Conservation (phyloP, 2,113 vertebrate species). For the Apodemus speciosus region DNA sequence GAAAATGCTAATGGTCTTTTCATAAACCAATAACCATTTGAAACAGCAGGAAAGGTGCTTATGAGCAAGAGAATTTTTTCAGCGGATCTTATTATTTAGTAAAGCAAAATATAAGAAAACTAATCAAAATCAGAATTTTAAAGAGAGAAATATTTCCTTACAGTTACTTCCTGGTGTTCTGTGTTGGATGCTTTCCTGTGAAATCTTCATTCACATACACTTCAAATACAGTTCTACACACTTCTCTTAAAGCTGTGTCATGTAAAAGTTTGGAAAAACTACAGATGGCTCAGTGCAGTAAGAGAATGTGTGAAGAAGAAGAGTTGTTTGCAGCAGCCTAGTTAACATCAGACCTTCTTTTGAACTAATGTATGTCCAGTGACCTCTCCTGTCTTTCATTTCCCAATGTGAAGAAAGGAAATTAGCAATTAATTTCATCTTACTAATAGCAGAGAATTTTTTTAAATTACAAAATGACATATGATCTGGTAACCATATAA, state of each 20-base stretch:
- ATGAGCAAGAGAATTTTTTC: slow-evolving; percentile 28
- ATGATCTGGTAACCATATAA: not conserved
- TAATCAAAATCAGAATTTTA: slow-evolving; percentile 6
- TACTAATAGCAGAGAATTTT: not conserved
- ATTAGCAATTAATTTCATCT: not conserved
- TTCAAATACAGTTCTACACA: not conserved
- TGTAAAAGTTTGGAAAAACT: not conserved
- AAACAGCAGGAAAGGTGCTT: slow-evolving; percentile 54
- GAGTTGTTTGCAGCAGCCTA: not conserved
- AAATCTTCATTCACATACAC: not conserved
- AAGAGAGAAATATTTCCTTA: not conserved
- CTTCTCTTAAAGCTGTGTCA: not conserved
- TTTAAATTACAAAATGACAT: slow-evolving; percentile 4
- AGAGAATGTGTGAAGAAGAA: not conserved
- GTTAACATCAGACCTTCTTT: not conserved
- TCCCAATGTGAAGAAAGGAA: not conserved
- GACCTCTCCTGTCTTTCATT: not conserved
- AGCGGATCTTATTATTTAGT: slow-evolving; percentile 47
- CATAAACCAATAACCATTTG: slow-evolving; percentile 68
- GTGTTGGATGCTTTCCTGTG: not conserved
- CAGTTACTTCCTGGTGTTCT: not conserved
- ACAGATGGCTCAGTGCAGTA: not conserved
- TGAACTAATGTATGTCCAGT: not conserved
- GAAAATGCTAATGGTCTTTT: slow-evolving; percentile 66
- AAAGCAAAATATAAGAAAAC: slow-evolving; percentile 55